phyloP scores from a whole-genome alignment of 2,888 invertebrate species.

The Xanthorhoe designata region DNA sequence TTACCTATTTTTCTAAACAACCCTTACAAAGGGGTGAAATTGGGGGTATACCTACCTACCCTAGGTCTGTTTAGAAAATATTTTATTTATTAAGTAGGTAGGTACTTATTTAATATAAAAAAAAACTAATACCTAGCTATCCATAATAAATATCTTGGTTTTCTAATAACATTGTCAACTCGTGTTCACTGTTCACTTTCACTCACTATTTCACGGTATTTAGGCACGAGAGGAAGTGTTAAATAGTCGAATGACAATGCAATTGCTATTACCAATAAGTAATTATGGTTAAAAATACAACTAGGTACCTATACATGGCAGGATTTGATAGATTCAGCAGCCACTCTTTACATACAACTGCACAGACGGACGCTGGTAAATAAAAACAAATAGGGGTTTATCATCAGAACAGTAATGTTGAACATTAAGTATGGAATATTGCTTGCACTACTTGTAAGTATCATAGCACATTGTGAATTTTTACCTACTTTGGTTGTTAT shows the following conservation, averaged over 20 bases:
- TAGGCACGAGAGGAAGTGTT: constrained; percentile 48
- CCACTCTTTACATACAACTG: background rate
- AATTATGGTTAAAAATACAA: background rate
- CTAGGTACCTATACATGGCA: too few species aligned
- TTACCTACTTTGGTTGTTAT: background rate
- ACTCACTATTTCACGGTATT: constrained; percentile 46
- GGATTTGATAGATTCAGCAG: background rate
- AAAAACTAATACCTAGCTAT: too few species aligned
- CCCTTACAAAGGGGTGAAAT: too few species aligned
- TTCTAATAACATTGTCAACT: too few species aligned
- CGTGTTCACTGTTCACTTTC: background rate
- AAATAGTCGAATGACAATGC: constrained; percentile 29
- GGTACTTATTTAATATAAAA: too few species aligned
- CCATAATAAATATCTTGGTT: too few species aligned
- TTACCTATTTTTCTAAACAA: too few species aligned
- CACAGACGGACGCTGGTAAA: background rate
- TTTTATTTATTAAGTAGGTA: too few species aligned
- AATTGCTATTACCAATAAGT: background rate
- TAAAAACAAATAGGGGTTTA: background rate
- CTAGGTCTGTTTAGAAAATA: too few species aligned
- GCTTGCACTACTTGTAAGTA: constrained; percentile 61
- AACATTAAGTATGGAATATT: constrained; percentile 53
- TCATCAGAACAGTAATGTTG: background rate
- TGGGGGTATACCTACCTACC: too few species aligned
- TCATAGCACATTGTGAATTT: background rate